phyloP scores from a whole-genome alignment of 2,113 vertebrate genomes.

The Amphilophus citrinellus region DNA sequence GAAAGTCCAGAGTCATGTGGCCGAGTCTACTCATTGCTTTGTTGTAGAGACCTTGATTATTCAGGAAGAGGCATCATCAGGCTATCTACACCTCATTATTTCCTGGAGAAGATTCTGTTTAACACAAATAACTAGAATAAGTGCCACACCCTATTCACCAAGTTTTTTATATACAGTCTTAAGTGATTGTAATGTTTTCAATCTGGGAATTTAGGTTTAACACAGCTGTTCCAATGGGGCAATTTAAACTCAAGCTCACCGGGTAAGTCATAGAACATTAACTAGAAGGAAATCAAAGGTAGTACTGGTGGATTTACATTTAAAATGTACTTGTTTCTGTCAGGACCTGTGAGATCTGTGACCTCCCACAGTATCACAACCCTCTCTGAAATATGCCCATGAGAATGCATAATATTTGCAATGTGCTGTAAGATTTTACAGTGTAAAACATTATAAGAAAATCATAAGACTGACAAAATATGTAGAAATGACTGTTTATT shows the following conservation, averaged over 20 bases:
- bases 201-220: not conserved
- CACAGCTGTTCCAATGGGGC: not conserved
- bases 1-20: slow-evolving; percentile 44
- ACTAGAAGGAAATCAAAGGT: not conserved
- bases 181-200: not conserved
- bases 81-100: not conserved
- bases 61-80: not conserved
- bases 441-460: not conserved
- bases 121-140: not conserved
- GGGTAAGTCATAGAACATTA: no score
- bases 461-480: not conserved
- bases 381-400: not conserved
- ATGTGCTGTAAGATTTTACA: not conserved
- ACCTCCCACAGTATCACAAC: not conserved
- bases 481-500: slow-evolving; percentile 64
- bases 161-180: not conserved
- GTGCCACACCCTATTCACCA: not conserved
- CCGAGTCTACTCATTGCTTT: not conserved
- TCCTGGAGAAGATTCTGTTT: not conserved
- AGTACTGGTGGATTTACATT: not conserved
- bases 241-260: not conserved
- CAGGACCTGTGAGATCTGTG: not conserved
- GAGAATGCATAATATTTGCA: not conserved
- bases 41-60: not conserved
- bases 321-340: not conserved